Conservation (phyloP, 2,113 vertebrate genomes). For the Bos javanicus region DNA sequence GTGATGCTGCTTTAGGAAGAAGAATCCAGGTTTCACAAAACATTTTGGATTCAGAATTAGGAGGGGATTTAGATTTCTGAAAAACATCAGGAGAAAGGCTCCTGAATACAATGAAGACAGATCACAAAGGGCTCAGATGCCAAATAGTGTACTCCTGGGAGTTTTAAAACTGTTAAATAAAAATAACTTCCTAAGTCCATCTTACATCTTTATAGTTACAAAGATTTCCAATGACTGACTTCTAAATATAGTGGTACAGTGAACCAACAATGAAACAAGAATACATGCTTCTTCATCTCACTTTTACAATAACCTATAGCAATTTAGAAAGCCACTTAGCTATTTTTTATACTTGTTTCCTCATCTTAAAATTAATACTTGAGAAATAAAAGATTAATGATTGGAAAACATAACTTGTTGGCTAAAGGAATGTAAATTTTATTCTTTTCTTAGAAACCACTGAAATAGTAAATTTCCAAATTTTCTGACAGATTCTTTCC, state of each 20-base stretch:
- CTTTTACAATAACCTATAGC: neutral
- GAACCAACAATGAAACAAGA: neutral
- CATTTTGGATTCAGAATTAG: neutral
- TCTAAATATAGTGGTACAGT: neutral
- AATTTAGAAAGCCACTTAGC: neutral
- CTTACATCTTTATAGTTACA: neutral
- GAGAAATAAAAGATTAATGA: neutral
- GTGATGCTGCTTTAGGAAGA: neutral
- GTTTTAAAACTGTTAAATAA: neutral
- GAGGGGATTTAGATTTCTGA: neutral
- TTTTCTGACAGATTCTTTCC: constrained; percentile 11
- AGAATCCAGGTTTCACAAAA: neutral
- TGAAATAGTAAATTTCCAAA: constrained; percentile 5
- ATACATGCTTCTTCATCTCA: neutral
- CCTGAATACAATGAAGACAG: neutral
- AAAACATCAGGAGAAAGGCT: neutral
- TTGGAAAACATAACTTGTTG: constrained; percentile 4
- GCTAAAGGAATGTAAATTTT: neutral
- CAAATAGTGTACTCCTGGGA: neutral
- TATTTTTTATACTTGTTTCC: neutral
- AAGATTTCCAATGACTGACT: neutral
- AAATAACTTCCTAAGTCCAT: neutral
- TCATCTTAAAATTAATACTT: neutral
- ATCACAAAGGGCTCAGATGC: neutral
- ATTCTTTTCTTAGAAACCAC: constrained; percentile 36